Conservation (phyloP, 2,113 vertebrate genomes). For the Oryctolagus cuniculus region mOryCun1.1 NC_091452.1:31430001-31430500, state of each 20-base stretch:
- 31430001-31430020: slow-evolving; percentile 37
- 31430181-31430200: background rate
- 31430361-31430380: fast-evolving
- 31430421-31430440: no score
- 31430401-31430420: background rate
- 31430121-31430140: background rate
- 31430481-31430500: no score
- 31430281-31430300: slow-evolving; percentile 98
- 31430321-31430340: slow-evolving; percentile 91
- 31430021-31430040: slow-evolving; percentile 18
- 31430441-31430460: no score
- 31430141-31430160: background rate
- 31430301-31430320: slow-evolving; percentile 98
- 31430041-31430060: background rate
- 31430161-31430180: slow-evolving; percentile 7
- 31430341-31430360: background rate
- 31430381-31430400: background rate
- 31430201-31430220: no score
- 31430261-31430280: slow-evolving; percentile 96
- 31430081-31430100: background rate
- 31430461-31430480: no score
- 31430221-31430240: slow-evolving; percentile 95
- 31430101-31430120: slow-evolving; percentile 57
- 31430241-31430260: slow-evolving; percentile 95
- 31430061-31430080: background rate